phyloP scores from a whole-genome alignment of 2,797 vertebrate genomes.

The Poeciliopsis gracilis region DNA sequence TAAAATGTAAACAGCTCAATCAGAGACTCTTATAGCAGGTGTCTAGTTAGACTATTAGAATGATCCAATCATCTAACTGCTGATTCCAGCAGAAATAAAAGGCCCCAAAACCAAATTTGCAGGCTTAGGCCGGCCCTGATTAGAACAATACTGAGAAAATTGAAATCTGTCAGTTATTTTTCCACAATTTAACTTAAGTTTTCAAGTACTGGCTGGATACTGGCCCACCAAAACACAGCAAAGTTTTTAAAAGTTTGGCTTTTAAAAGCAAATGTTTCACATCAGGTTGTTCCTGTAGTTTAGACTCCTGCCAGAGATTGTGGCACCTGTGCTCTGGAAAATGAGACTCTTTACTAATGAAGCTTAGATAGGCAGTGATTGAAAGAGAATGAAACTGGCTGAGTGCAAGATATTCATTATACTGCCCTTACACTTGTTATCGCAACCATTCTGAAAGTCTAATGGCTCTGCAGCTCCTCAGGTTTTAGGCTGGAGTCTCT shows the following conservation, averaged over 20 bases:
- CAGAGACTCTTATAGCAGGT: too few species aligned
- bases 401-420: conserved; percentile 32
- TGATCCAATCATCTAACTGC: too few species aligned
- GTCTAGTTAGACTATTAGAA: too few species aligned
- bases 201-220: not conserved
- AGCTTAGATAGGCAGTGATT: conserved; percentile 14
- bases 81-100: too few species aligned
- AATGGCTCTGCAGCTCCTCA: conserved; percentile 37
- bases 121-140: too few species aligned
- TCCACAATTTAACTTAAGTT: not conserved
- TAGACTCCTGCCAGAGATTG: not conserved
- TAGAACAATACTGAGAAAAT: not conserved
- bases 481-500: conserved; percentile 34
- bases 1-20: too few species aligned
- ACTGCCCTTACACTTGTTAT: conserved; percentile 26
- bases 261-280: not conserved
- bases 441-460: conserved; percentile 41
- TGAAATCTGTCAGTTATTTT: not conserved
- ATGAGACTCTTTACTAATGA: not conserved
- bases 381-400: conserved; percentile 26
- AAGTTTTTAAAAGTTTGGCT: not conserved
- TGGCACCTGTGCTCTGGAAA: not conserved
- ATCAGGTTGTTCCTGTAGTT: not conserved
- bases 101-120: too few species aligned
- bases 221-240: not conserved